Evolutionary conservation across 1,140 invertebrate genomes (phyloP).

Genomic region (Drosophila parabipectinata): DNA sequence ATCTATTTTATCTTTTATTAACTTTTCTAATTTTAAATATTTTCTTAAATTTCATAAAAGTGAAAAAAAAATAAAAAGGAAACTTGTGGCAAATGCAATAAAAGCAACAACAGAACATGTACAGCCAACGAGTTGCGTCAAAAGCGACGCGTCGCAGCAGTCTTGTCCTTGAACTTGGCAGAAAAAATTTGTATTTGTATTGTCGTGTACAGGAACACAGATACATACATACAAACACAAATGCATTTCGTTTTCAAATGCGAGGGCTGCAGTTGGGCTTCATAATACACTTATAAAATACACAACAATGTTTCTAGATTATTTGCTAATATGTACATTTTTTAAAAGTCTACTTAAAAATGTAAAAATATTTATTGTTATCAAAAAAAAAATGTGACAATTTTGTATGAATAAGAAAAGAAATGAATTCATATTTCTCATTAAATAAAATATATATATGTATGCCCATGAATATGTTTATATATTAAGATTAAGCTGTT

Average conservation of each 20-base stretch:
- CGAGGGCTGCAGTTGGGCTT: conserved; percentile 30
- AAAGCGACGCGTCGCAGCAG: conserved; percentile 54
- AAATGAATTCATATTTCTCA: background rate
- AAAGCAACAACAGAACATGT: background rate
- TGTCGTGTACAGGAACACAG: conserved; percentile 15
- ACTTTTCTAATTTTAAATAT: background rate
- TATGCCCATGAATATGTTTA: background rate
- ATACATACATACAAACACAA: conserved; percentile 11
- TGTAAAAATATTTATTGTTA: too few species aligned
- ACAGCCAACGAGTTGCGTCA: conserved; percentile 65
- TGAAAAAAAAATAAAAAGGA: conserved; percentile 9
- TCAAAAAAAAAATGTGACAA: background rate
- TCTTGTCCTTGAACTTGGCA: conserved; percentile 75
- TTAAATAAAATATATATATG: background rate
- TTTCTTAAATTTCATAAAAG: background rate
- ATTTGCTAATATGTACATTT: too few species aligned
- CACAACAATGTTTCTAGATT: background rate
- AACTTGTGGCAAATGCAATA: conserved; percentile 40
- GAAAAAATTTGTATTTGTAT: conserved; percentile 38
- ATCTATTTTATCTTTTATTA: background rate
- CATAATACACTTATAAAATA: background rate
- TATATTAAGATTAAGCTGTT: background rate
- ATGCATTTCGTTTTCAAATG: conserved; percentile 39
- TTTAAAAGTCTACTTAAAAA: too few species aligned
- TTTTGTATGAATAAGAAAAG: background rate